Evolutionary conservation across 1,140 invertebrate genomes (phyloP), one percentile per base, ranked within the genome.

Genomic region (Spodoptera frugiperda): DNA sequence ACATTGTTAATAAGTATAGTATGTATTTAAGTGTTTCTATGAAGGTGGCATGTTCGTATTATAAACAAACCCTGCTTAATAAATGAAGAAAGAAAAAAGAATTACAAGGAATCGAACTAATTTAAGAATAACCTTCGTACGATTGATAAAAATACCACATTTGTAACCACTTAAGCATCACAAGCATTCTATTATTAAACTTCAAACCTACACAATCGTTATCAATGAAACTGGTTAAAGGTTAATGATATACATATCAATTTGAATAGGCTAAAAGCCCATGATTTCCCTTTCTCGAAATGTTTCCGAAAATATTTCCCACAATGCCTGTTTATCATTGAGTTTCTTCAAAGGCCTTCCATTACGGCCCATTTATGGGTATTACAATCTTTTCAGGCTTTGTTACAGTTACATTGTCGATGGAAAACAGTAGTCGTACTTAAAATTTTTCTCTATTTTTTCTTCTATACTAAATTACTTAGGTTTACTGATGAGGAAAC

Each of bases 321-420:
- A 59, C 55, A 59, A 59, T 30, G 25, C 25, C 55, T 59, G 55
- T 59, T 59, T 59, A 59, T 33, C 55, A 59, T 33, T 33, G 55
- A 59, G 30, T 59, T 30, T 14, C 55, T 59, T 59, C 25, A 59
- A 59, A 59, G 55, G 55, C 21, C 55, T n/a, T 59, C 55, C 55
- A 59, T 59, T 59, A 59, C 25, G 25, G 25, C 6, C 55, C 25
- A 59, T 59, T 59, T 59, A 59, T 59, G 25, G 25, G 55, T 59
- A 33, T 59, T 59, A 59, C 55, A 59, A 33, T 33, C 21, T 30
- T 59, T 59, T 30, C 9, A 21, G 12, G 55, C 55, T 30, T 54
- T 54, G 17, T 54, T 21, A 54, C 17, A 21, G 19, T 21, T 9
- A 21, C 2, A 59, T 30, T 30, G 12, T 6, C 33, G 14, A 33